Percentiles rank a stretch among this genome's conserved stretches.
These are phyloP conservation scores for Lordiphosa stackelbergi DNA, from an alignment of 1,140 invertebrate genomes.

Conservation along the genomic window DNA sequence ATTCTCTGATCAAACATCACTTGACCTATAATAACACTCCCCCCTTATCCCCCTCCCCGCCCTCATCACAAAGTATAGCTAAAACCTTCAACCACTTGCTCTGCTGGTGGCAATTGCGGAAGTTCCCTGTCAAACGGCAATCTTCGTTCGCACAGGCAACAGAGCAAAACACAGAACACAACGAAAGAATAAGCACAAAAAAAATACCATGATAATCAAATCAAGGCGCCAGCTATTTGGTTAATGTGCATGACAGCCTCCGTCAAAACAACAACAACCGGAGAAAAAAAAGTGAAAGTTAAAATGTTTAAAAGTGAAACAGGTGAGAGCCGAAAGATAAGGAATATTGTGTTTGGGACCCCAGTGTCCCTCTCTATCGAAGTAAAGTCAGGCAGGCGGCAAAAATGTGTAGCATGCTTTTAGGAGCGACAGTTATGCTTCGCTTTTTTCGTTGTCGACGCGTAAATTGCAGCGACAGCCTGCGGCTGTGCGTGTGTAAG, in stretches of 20 bases:
- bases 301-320: conserved; percentile 60
- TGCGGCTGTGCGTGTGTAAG: conserved; percentile 36
- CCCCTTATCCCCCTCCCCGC: too few relatives aligned
- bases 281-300: conserved; percentile 25
- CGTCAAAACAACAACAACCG: conserved; percentile 19
- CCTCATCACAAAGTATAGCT: too few relatives aligned
- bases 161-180: conserved; percentile 9
- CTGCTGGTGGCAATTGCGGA: conserved; percentile 40
- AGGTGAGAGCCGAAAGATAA: conserved; percentile 64
- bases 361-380: too few relatives aligned
- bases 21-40: too few relatives aligned
- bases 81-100: neutral
- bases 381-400: conserved; percentile 8
- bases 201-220: conserved; percentile 67
- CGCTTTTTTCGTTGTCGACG: conserved; percentile 35
- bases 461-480: conserved; percentile 69
- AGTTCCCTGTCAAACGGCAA: conserved; percentile 68
- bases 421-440: conserved; percentile 46
- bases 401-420: conserved; percentile 62
- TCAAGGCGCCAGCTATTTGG: conserved; percentile 74
- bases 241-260: conserved; percentile 69
- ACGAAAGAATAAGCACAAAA: conserved; percentile 8
- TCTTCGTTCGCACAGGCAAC: conserved; percentile 22
- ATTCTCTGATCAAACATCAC: too few relatives aligned
- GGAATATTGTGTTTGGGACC: conserved; percentile 14